phyloP scores from a whole-genome alignment of 2,797 vertebrate species.

The Cebuella pygmaea region DNA sequence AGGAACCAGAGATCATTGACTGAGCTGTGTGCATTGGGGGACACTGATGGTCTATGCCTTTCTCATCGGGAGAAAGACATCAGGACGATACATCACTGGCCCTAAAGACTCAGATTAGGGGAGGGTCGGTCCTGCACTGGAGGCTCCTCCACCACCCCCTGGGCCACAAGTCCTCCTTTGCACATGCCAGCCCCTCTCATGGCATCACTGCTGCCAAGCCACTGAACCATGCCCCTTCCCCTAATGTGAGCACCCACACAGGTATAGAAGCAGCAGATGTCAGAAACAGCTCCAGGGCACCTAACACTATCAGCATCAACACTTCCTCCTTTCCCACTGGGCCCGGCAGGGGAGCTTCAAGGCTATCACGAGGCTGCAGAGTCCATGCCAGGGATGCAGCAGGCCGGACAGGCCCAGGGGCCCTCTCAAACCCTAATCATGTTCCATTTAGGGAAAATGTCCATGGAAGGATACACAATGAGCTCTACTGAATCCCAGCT shows the following conservation, averaged over 20 bases:
- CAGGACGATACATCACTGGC: background rate
- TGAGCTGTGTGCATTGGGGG: accelerated
- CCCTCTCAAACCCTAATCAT: background rate
- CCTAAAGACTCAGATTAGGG: background rate
- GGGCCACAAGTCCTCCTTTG: background rate
- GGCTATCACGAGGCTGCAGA: background rate
- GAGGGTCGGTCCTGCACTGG: background rate
- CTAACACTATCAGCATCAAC: background rate
- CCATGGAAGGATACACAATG: accelerated
- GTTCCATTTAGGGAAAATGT: background rate
- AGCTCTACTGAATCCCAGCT: background rate
- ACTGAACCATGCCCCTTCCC: no score
- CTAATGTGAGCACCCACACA: accelerated
- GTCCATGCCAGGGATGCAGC: accelerated
- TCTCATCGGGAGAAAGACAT: background rate
- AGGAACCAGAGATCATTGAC: background rate
- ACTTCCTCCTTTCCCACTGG: background rate
- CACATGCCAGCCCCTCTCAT: accelerated
- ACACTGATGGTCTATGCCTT: background rate
- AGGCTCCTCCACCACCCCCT: background rate
- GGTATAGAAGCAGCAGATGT: no score
- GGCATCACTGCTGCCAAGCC: background rate
- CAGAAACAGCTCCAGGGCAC: background rate
- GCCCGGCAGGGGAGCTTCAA: background rate
- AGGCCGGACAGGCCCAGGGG: background rate